phyloP scores from a whole-genome alignment of 1,140 invertebrate species.

The Planococcus citri region DNA sequence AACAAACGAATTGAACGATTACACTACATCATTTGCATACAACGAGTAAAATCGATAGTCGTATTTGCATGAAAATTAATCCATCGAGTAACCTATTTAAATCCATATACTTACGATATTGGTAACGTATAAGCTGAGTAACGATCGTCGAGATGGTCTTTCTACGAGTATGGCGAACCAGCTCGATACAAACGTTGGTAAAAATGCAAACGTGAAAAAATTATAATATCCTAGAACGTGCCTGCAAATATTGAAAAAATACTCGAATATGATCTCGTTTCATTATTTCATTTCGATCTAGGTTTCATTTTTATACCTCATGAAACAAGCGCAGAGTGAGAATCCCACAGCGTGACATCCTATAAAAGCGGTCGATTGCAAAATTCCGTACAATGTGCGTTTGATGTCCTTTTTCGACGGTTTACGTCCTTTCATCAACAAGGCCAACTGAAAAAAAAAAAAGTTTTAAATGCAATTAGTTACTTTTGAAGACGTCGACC shows the following conservation, averaged over 20 bases:
- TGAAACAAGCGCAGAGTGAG: slow-evolving; percentile 51
- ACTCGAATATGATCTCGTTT: slow-evolving; percentile 1
- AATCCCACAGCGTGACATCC: slow-evolving; percentile 59
- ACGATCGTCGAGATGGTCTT: slow-evolving; percentile 50
- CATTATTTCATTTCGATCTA: not conserved
- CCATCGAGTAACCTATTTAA: not conserved
- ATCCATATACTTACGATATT: slow-evolving; percentile 51
- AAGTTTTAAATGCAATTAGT: too few species aligned
- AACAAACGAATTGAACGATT: slow-evolving; percentile 30
- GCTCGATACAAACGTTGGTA: slow-evolving; percentile 57
- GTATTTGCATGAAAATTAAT: not conserved
- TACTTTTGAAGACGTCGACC: too few species aligned
- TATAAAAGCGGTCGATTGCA: slow-evolving; percentile 63
- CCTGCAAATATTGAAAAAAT: slow-evolving; percentile 39
- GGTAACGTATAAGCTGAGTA: slow-evolving; percentile 63
- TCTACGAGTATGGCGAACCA: slow-evolving; percentile 61
- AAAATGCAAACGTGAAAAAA: slow-evolving; percentile 50
- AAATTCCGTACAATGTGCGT: slow-evolving; percentile 49
- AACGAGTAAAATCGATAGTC: not conserved
- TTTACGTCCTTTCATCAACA: slow-evolving; percentile 51
- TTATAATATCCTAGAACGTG: slow-evolving; percentile 52
- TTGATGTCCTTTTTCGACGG: slow-evolving; percentile 48
- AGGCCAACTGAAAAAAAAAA: slow-evolving; percentile 44
- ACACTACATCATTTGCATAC: not conserved
- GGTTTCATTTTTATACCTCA: slow-evolving; percentile 38